These are phyloP conservation scores for Pipistrellus kuhlii DNA, from an alignment of 2,797 vertebrate species.

Conservation along the genomic window DNA sequence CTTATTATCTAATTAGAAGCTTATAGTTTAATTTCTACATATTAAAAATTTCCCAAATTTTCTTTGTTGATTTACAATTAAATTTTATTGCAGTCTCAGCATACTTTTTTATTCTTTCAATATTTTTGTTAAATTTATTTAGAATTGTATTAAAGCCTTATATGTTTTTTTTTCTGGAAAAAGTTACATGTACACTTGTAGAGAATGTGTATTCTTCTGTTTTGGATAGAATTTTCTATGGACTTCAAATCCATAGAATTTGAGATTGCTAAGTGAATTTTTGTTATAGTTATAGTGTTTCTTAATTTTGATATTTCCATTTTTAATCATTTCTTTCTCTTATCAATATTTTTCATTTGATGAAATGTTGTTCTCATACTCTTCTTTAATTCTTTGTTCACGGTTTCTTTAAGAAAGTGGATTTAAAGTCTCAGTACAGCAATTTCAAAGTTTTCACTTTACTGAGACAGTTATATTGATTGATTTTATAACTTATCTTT, in stretches of 20 bases:
- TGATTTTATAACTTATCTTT: neutral
- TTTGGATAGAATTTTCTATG: neutral
- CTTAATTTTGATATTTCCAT: neutral
- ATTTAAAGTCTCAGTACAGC: neutral
- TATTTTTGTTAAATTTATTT: constrained; percentile 6
- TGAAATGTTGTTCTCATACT: neutral
- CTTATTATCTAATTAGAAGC: neutral
- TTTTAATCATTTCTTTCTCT: neutral
- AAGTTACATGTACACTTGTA: neutral
- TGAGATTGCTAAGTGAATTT: neutral
- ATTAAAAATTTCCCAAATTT: neutral
- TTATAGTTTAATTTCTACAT: neutral
- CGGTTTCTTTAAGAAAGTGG: neutral
- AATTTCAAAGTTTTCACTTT: neutral
- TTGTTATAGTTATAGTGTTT: neutral
- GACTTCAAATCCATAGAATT: neutral
- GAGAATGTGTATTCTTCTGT: neutral
- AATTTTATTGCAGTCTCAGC: neutral
- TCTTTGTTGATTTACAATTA: neutral
- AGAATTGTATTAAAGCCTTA: neutral
- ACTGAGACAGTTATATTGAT: neutral
- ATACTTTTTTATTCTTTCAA: neutral
- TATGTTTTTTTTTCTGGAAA: constrained; percentile 18
- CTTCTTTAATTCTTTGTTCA: neutral
- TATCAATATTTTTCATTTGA: neutral